Conservation (phyloP, 2,888 invertebrate genomes). For the Andrena flavipes region DNA sequence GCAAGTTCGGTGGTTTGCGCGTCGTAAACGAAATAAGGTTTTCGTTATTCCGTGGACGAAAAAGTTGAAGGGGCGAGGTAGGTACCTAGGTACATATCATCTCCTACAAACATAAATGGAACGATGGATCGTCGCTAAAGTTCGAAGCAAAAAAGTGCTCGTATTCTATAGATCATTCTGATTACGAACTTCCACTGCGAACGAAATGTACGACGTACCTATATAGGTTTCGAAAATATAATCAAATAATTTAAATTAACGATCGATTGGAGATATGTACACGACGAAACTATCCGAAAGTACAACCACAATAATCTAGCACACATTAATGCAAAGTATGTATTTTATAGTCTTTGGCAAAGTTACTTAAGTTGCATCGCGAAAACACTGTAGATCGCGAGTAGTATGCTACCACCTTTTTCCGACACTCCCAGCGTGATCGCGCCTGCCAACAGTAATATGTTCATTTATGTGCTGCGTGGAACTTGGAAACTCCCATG, state of each 20-base stretch:
- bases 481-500: slow-evolving; percentile 42
- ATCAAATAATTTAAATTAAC: background rate
- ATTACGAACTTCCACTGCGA: background rate
- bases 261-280: background rate
- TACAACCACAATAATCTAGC: no score
- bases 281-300: no score
- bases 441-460: background rate
- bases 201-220: background rate
- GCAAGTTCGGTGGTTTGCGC: background rate
- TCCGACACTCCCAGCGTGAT: background rate
- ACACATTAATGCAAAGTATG: no score
- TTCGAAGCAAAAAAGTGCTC: background rate
- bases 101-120: background rate
- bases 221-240: background rate
- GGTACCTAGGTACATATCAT: background rate
- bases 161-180: background rate
- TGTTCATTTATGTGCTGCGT: slow-evolving; percentile 2
- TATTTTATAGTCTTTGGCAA: no score
- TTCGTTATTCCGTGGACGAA: background rate
- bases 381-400: no score
- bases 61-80: background rate
- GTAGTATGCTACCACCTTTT: background rate
- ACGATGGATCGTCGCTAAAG: no score
- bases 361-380: no score
- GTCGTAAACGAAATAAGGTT: background rate